phyloP scores from a whole-genome alignment of 2,888 invertebrate species.

The Limnephilus marmoratus region DNA sequence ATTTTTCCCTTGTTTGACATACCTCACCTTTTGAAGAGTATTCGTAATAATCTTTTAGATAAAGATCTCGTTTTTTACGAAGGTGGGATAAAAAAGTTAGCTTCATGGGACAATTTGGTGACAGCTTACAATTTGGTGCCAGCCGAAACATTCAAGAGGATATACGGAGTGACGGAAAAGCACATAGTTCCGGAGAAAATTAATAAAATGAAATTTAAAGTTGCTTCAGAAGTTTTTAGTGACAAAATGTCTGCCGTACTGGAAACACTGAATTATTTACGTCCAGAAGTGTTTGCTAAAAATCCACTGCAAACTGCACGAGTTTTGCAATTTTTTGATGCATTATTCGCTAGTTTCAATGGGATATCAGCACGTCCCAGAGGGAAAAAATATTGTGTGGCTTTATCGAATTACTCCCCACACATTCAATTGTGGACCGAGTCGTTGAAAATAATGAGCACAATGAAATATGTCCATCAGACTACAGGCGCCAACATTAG shows the following conservation, averaged over 20 bases:
- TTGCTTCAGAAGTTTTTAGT: not conserved
- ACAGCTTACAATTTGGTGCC: not conserved
- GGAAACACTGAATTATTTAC: not conserved
- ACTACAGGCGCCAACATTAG: no score
- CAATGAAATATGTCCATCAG: no score
- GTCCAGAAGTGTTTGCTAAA: not conserved
- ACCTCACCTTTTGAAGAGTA: not conserved
- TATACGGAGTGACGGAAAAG: not conserved
- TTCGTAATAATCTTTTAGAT: slow-evolving; percentile 20
- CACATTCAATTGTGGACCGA: no score
- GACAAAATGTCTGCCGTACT: not conserved
- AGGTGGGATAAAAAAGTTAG: not conserved
- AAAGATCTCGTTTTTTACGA: not conserved
- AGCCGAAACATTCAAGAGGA: not conserved
- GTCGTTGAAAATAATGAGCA: no score
- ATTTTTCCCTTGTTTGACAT: not conserved
- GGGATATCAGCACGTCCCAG: not conserved
- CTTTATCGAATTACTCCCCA: not conserved
- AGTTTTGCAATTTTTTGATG: not conserved
- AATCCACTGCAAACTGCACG: not conserved
- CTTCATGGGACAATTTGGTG: not conserved
- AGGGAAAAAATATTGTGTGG: not conserved
- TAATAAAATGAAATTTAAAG: no score
- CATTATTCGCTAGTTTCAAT: not conserved
- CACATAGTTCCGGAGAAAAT: not conserved